A percentile compares a stretch with the other conserved stretches of the same genome.
phyloP scores from a whole-genome alignment of 1,140 invertebrate genomes.

The Neotoxoptera formosana region DNA sequence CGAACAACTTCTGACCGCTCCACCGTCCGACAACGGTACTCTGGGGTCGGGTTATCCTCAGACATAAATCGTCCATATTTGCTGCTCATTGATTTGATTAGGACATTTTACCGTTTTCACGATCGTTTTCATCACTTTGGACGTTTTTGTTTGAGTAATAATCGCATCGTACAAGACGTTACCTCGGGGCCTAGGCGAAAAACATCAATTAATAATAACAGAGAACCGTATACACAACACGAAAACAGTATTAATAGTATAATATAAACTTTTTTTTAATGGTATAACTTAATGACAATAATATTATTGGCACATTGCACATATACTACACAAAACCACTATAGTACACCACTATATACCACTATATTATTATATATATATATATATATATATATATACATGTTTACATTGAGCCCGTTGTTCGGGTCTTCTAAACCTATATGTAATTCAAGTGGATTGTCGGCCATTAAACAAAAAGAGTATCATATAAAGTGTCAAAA shows the following conservation, averaged over 20 bases:
- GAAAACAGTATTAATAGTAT: too few species aligned
- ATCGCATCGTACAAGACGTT: too few species aligned
- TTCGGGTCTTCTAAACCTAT: neutral
- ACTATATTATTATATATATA: too few species aligned
- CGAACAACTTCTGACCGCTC: neutral
- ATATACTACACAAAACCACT: too few species aligned
- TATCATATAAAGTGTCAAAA: neutral
- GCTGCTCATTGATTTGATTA: neutral
- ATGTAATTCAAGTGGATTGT: neutral
- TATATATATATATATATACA: too few species aligned
- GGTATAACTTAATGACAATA: too few species aligned
- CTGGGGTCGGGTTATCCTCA: neutral
- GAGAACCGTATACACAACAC: neutral
- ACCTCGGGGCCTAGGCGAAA: neutral
- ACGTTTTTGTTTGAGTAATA: neutral
- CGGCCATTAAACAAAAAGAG: neutral
- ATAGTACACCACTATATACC: too few species aligned
- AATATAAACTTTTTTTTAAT: too few species aligned
- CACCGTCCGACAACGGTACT: neutral
- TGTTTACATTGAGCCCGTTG: too few species aligned
- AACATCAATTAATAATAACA: neutral
- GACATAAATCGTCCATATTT: neutral
- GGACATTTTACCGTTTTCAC: neutral
- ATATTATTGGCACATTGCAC: too few species aligned
- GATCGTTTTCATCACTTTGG: neutral